These are phyloP conservation scores for Gorsachius goisagi DNA, from an alignment of 2,113 vertebrate genomes.

Conservation along the genomic window DNA sequence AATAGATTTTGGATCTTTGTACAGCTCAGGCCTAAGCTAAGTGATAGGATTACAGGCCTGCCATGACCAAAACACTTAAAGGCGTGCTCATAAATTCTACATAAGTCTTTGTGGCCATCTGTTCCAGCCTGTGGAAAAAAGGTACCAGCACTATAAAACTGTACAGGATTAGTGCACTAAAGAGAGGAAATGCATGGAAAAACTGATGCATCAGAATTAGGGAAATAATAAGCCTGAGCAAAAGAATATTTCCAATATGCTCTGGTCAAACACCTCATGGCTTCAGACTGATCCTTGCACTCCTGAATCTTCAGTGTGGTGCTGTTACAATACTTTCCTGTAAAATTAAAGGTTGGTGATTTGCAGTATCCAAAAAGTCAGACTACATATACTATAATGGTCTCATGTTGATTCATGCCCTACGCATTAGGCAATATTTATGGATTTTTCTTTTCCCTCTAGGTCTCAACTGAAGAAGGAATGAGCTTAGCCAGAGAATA, in stretches of 20 bases:
- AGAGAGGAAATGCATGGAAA: background rate
- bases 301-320: background rate
- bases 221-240: background rate
- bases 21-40: background rate
- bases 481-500: conserved; percentile 80
- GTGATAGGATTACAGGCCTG: background rate
- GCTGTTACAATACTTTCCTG: background rate
- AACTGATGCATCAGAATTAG: background rate
- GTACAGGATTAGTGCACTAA: background rate
- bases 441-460: background rate
- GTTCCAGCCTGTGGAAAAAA: background rate
- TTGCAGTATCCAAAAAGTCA: background rate
- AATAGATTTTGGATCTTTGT: background rate
- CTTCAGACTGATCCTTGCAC: background rate
- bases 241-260: background rate
- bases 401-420: background rate
- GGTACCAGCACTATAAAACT: background rate
- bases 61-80: background rate
- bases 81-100: background rate
- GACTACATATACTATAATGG: background rate
- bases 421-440: background rate
- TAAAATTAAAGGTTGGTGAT: background rate
- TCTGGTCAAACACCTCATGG: background rate
- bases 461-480: conserved; percentile 85
- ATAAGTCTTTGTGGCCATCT: background rate